These are phyloP conservation scores for Thamnophis elegans DNA, from an alignment of 2,797 vertebrate species.

Conservation along the genomic window DNA sequence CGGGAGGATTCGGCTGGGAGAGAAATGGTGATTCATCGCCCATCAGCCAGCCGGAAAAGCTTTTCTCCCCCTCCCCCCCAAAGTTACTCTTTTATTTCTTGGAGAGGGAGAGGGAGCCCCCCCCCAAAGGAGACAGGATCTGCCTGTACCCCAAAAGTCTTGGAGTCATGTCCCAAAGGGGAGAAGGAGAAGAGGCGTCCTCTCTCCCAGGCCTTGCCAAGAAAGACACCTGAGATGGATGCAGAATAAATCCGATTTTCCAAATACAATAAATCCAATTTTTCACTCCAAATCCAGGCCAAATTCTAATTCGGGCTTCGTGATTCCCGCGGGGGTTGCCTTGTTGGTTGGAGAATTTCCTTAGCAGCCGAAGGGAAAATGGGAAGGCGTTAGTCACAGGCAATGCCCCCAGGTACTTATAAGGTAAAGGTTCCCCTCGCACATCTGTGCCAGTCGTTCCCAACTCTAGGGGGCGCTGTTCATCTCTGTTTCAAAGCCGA, in stretches of 20 bases:
- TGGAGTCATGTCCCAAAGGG: not conserved
- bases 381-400: not conserved
- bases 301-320: not conserved
- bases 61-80: no score
- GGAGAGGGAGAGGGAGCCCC: rapidly evolving
- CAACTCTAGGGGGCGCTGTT: no score
- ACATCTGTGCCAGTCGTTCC: no score
- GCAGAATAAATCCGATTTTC: not conserved
- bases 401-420: no score
- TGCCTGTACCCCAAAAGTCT: not conserved
- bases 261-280: no score
- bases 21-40: not conserved
- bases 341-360: not conserved
- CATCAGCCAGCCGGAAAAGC: no score
- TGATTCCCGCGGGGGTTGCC: not conserved
- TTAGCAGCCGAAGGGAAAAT: not conserved
- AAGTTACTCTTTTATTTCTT: not conserved
- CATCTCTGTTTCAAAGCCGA: no score
- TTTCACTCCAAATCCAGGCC: not conserved
- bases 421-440: no score
- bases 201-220: not conserved
- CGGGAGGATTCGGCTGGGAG: not conserved
- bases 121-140: not conserved
- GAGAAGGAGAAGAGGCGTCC: not conserved
- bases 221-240: not conserved